phyloP scores from a whole-genome alignment of 2,797 vertebrate species.

The Acridotheres tristis region DNA sequence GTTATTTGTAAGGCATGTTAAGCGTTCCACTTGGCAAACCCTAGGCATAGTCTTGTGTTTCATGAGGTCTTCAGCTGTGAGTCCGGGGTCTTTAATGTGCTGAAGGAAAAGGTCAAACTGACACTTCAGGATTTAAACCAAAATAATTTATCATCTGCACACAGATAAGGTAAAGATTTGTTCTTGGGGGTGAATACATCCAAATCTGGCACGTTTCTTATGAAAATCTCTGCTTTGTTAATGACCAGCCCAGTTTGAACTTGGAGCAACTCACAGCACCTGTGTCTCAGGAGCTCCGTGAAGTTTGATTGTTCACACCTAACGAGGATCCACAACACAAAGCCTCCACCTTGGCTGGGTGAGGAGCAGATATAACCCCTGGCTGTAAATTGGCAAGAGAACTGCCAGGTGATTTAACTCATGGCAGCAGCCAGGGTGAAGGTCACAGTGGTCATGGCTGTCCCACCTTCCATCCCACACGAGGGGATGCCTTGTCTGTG shows the following conservation, averaged over 20 bases:
- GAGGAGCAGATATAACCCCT: background rate
- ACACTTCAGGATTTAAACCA: background rate
- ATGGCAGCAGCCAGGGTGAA: background rate
- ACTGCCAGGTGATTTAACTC: background rate
- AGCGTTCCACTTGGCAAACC: background rate
- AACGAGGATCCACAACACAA: background rate
- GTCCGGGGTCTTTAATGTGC: background rate
- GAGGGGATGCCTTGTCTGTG: background rate
- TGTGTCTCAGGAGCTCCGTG: background rate
- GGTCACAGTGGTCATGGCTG: background rate
- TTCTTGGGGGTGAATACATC: background rate
- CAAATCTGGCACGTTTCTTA: background rate
- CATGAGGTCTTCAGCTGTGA: background rate
- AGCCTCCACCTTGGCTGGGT: background rate
- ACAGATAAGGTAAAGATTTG: background rate
- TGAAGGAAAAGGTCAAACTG: constrained; percentile 21
- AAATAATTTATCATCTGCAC: background rate
- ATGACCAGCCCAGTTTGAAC: background rate
- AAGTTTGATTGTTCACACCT: background rate
- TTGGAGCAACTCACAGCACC: background rate
- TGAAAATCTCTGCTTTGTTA: background rate
- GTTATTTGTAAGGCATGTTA: background rate
- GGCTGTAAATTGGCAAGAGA: background rate
- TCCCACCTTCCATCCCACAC: background rate
- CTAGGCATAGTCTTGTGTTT: background rate